Percentiles rank a stretch among this genome's conserved stretches.
phyloP scores from a whole-genome alignment of 2,113 vertebrate genomes.

The Leptosomus discolor region DNA sequence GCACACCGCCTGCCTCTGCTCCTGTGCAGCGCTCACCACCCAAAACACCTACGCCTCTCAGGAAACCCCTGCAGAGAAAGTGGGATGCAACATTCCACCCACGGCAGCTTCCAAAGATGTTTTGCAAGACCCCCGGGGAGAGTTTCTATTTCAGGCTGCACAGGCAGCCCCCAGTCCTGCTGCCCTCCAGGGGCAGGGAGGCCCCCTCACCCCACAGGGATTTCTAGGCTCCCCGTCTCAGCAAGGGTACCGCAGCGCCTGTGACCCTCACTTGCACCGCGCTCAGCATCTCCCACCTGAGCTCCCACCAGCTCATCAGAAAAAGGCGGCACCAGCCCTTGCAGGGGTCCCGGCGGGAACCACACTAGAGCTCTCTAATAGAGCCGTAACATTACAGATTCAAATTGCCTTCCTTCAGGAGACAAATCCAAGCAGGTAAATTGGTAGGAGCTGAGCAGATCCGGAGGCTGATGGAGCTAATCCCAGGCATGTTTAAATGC shows the following conservation, averaged over 20 bases:
- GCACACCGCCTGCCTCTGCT: accelerated
- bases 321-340: neutral
- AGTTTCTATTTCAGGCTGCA: neutral
- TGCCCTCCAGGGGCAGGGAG: accelerated
- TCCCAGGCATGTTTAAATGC: constrained; percentile 19
- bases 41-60: neutral
- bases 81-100: neutral
- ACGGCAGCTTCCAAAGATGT: neutral
- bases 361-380: neutral
- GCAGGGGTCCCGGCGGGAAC: neutral
- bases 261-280: accelerated
- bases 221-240: neutral
- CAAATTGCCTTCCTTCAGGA: constrained; percentile 9
- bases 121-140: accelerated
- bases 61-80: neutral
- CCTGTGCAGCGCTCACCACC: neutral
- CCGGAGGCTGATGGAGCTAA: constrained; percentile 12
- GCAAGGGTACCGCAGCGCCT: accelerated
- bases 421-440: constrained; percentile 13
- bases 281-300: neutral
- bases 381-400: constrained; percentile 14
- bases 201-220: neutral
- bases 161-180: neutral
- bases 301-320: neutral
- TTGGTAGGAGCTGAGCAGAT: neutral